Base-by-base conservation (phyloP, 2,888 invertebrate species). In the Pteria penguin region DNA sequence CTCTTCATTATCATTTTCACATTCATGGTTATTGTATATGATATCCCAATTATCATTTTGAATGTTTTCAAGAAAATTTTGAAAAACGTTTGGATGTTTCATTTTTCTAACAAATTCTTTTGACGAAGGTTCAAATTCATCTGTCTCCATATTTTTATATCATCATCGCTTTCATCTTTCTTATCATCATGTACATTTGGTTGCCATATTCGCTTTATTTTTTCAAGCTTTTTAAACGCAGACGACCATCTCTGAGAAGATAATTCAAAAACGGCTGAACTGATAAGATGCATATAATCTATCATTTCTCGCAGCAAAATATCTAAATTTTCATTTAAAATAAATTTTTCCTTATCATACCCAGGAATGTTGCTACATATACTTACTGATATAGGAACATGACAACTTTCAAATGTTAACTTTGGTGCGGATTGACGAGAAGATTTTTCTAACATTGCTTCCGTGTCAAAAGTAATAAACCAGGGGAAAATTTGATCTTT, bases 401-500 rank as follows among this genome's bases (percentile, higher is more conserved):
- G 79, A 18, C 36, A 31, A 24, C 63, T 61, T 24, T 70, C 70
- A 72, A 70, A 76, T 18, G 60, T 27, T 61, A 79, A 55, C 27
- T 66, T 67, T 32, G 58, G 60, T 22, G 74, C 75, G 24, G 67
- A 36, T 11, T 60, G 32, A 24, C 24, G 61, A 24, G 63, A 22
- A 4, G 73, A 24, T n/a, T 70, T 62, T 22, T 57, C 26, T 27
- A 79, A 32, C 4, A 71, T 71, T 4, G 71, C 54, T 31, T 79
- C 74, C 31, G 72, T 73, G 26, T 79, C 71, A 24, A 61, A 79
- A 11, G 68, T 68, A 8, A 66, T 57, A 61, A 76, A 79, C 79
- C 79, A 79, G 1, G 76, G 76, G 36, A 68, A 76, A 22, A 63
- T 60, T 27, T 67, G 8, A 14, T 76, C 66, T 14, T 61, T 36